Evolutionary conservation across 2,113 vertebrate genomes (phyloP), one percentile per base, ranked within the genome.

Genomic region (Cervus canadensis): DNA sequence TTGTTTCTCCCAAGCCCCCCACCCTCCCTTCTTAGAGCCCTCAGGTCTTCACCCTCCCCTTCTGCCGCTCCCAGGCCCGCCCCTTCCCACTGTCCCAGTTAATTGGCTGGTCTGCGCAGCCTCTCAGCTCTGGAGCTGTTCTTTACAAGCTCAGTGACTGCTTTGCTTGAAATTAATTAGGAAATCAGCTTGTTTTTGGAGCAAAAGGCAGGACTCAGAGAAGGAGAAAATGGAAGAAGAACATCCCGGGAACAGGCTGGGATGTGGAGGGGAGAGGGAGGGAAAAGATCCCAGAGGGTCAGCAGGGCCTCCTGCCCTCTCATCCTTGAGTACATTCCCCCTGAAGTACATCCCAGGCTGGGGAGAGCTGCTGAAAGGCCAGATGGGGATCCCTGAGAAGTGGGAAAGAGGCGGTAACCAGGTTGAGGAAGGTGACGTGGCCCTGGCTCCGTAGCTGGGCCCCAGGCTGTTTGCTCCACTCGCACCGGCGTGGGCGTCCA

Each of bases 1-100:
- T 60, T 4, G 3, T 16, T 11, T 2, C 30, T 19, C n/a, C 6
- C 1, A 2, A 1, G 2, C 13, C 7, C 52, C 48, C 33, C 48
- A 52, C 14, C 23, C 15, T 71, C 87, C 62, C 59, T 30, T 33
- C 57, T 21, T 62, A 28, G 57, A 87, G 17, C 56, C 25, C 25
- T 12, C 36, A 0, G 48, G 23, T 33, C n/a, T 16, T 3, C 43
- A 11, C 9, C 30, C 30, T 2, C 17, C 8, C 6, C 14, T 52
- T n/a, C 71, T 6, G 2, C 11, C 0, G 0, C 17, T 25, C 40
- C 6, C 1, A 2, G 0, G 2, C 64, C 50, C 40, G 5, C 15
- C 30, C 48, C 91, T 43, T 26, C 52, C 11, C 13, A 25, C 36
- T 26, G 78, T 45, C 59, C 81, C 36, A n/a, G 45, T 50, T 12